These are phyloP conservation scores for Patella depressa DNA, from an alignment of 2,888 invertebrate species.

Conservation along the genomic window DNA sequence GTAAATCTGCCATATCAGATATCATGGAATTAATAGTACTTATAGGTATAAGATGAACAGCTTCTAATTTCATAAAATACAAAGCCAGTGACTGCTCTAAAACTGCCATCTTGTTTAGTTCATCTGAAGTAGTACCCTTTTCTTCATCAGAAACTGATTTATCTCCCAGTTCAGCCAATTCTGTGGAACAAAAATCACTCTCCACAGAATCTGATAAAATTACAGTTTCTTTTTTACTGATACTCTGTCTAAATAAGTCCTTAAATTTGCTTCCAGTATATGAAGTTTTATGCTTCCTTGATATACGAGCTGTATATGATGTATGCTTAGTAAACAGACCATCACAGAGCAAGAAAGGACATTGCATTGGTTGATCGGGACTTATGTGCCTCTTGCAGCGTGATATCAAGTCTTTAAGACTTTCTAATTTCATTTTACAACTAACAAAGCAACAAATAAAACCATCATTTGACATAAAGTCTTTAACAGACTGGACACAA, in stretches of 20 bases:
- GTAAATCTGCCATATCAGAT: neutral
- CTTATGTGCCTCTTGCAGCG: neutral
- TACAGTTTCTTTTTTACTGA: too few relatives aligned
- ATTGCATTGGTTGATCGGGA: neutral
- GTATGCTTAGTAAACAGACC: neutral
- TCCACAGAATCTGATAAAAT: too few relatives aligned
- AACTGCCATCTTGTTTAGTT: neutral
- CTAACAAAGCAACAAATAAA: neutral
- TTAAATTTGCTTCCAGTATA: neutral
- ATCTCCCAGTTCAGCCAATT: too few relatives aligned
- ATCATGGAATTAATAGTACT: conserved; percentile 3
- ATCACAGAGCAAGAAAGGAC: neutral
- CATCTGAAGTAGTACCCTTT: neutral
- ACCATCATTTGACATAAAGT: neutral
- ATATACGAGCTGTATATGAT: neutral
- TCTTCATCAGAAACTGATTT: too few relatives aligned
- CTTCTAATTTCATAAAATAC: neutral
- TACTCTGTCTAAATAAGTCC: neutral
- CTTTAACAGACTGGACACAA: neutral
- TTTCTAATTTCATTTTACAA: neutral
- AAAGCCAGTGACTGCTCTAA: neutral
- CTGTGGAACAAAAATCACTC: too few relatives aligned
- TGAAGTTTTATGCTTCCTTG: neutral
- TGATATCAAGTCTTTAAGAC: neutral
- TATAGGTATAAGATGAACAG: neutral